Conservation (phyloP, 2,888 invertebrate genomes). For the Empis stercorea region DNA sequence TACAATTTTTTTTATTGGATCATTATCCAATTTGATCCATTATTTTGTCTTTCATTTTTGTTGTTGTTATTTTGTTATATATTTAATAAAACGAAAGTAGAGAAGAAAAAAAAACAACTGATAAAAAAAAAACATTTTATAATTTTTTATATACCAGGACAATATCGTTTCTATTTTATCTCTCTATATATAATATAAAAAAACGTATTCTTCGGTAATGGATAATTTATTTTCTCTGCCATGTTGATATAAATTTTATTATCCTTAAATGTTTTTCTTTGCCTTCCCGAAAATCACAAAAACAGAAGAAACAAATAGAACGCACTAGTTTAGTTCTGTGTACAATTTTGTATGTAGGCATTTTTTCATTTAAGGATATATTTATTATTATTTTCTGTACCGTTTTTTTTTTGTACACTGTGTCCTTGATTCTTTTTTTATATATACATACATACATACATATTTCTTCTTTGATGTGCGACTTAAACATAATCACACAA, state of each 20-base stretch:
- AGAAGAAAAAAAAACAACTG: neutral
- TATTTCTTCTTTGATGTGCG: too few relatives aligned
- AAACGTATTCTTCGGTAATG: too few relatives aligned
- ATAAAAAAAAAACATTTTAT: neutral
- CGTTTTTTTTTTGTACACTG: too few relatives aligned
- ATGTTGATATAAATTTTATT: neutral
- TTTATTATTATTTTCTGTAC: neutral
- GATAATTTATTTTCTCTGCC: too few relatives aligned
- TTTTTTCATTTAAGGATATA: neutral
- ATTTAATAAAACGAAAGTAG: neutral
- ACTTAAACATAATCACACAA: too few relatives aligned
- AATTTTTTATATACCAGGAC: too few relatives aligned
- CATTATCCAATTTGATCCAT: slow-evolving; percentile 1
- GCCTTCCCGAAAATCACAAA: neutral
- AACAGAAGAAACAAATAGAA: neutral
- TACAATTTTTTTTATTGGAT: neutral
- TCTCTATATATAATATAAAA: too few relatives aligned
- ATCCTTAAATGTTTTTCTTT: slow-evolving; percentile 1
- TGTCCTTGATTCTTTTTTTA: too few relatives aligned
- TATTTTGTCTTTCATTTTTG: neutral
- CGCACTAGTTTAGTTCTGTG: too few relatives aligned
- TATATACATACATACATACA: too few relatives aligned
- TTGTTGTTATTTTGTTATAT: neutral
- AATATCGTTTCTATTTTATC: too few relatives aligned
- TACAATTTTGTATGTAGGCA: too few relatives aligned